Base-by-base conservation (phyloP, 2,888 invertebrate species). In the Melanostoma scalare region DNA sequence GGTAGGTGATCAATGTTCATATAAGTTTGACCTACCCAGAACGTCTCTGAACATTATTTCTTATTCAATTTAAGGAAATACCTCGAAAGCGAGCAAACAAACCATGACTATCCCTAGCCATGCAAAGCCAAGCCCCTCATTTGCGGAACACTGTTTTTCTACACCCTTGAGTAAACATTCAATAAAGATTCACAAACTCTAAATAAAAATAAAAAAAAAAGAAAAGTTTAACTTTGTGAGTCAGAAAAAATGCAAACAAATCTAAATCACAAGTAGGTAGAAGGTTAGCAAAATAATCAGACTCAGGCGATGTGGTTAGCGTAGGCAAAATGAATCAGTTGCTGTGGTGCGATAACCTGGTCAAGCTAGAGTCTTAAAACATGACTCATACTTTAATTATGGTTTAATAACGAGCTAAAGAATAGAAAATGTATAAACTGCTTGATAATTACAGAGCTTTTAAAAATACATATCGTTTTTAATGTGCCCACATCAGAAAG, bases 191-290 rank as follows among this genome's bases (percentile, higher is more conserved):
- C 63, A 36, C 61, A 20, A 20, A 20, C 20, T 20, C 9, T 42
- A 63, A 48, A 61, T 33, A 60, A 10, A 48, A 50, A 36, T 42
- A 5, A 9, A 42, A 42, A 42, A 2, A 42, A 44, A 46, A 35
- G 38, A 50, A 38, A 36, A 38, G 36, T 63, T 50, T n/a, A 50
- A 35, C 36, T 63, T 63, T 63, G 52, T 75, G 75, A 75, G 68
- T 75, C 75, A 75, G 44, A 46, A 52, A 60, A 53, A 68, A 68
- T 75, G 68, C 68, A 68, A 75, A 68, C 52, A 67, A 75, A 53
- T 33, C 44, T 53, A 60, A 68, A 60, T 46, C 67, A 38, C 56
- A 30, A 56, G 20, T 38, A 67, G 74, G 20, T 38, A 67, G 74
- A 75, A 75, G 75, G 75, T 60, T 68, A 75, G 46, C 42, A 8